Evolutionary conservation across 2,113 vertebrate genomes (phyloP), one percentile per base, ranked within the genome.

Genomic region (Sorex araneus): DNA sequence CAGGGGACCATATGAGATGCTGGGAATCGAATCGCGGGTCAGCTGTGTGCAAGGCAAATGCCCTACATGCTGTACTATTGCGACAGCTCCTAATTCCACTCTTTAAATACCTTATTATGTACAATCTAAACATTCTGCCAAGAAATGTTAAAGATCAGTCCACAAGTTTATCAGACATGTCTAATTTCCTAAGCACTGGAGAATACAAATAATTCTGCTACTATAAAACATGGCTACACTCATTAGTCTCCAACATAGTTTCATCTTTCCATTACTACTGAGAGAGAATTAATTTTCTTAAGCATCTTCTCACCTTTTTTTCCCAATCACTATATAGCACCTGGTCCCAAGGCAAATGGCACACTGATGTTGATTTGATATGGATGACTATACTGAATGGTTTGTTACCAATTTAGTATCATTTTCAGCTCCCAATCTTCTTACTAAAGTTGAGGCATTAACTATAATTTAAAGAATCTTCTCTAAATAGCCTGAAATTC

Each of bases 71-170:
- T n/a, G n/a, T n/a, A n/a, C n/a, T n/a, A n/a, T n/a, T n/a, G n/a
- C n/a, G n/a, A n/a, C n/a, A n/a, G n/a, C n/a, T n/a, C n/a, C n/a
- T 76, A 81, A 36, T 86, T 86, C 30, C 25, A 81, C 1, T 71
- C 15, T 87, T 83, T 83, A 27, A 50, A 77, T 8, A 54, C 10
- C n/a, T 70, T 32, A 50, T 64, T 73, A 83, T 18, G 84, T 2
- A 78, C 21, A 69, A 30, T 83, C 84, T 82, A 77, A 81, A 64
- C 34, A 80, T 80, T 85, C 70, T 76, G n/a, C 23, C 21, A 67
- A 27, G 43, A 76, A 90, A 82, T 82, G 2, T 4, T 69, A 57
- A 87, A 78, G 77, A 66, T 19, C 30, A 79, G n/a, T 63, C 25
- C 12, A 69, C 25, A 84, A 79, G 15, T 79, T 74, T 57, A 50